Percentiles rank a stretch among this genome's conserved stretches.
Conservation (phyloP, 2,888 invertebrate species). For the Poecilobothrus nobilitatus region DNA sequence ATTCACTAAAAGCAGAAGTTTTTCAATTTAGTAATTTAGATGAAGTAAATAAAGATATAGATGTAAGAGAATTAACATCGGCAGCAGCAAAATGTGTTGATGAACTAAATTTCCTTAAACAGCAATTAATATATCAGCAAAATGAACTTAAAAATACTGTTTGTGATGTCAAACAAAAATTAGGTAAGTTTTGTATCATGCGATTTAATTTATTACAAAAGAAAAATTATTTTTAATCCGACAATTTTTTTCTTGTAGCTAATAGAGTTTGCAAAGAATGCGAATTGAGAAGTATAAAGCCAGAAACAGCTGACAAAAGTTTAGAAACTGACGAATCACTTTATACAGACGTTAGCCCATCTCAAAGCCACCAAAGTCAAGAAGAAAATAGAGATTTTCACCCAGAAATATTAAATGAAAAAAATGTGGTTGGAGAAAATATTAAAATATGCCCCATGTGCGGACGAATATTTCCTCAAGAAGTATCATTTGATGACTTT, state of each 20-base stretch:
- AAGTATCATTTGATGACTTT: conserved; percentile 55
- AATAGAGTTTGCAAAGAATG: conserved; percentile 36
- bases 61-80: conserved; percentile 54
- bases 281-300: conserved; percentile 33
- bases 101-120: conserved; percentile 54
- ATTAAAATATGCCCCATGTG: conserved; percentile 69
- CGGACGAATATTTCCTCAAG: conserved; percentile 53
- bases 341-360: background rate
- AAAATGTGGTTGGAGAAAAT: conserved; percentile 34
- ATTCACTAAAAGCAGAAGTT: conserved; percentile 23
- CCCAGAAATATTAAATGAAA: conserved; percentile 35
- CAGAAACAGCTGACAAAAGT: conserved; percentile 42
- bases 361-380: background rate
- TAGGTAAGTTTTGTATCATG: background rate
- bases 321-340: conserved; percentile 36
- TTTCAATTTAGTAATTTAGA: conserved; percentile 37
- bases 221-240: background rate
- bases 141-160: conserved; percentile 35
- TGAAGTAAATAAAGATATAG: conserved; percentile 33
- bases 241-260: conserved; percentile 27
- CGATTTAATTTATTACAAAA: background rate
- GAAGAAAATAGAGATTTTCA: background rate
- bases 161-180: background rate
- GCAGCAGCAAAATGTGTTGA: conserved; percentile 59
- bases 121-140: conserved; percentile 55